Base-by-base conservation (phyloP, 1,140 invertebrate species). In the Hermetia illucens region DNA sequence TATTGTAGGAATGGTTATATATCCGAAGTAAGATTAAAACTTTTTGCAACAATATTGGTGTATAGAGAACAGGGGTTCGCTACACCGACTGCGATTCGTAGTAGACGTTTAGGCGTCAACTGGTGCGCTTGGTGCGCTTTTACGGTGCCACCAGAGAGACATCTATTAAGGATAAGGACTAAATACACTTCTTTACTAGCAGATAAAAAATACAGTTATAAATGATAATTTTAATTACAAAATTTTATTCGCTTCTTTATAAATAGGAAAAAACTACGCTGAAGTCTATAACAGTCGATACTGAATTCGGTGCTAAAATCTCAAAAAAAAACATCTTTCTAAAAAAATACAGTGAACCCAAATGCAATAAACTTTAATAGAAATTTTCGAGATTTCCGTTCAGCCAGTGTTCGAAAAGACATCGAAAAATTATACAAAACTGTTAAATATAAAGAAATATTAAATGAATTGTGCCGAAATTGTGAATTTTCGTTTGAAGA, bases 101-200 rank as follows among this genome's bases (percentile, higher is more conserved):
- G 58, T 61, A 61, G 58, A 61, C 58, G 57, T 61, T 61, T 61
- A 61, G 58, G 58, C 58, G 58, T 61, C 58, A 61, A 61, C 58
- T 60, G 58, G 58, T 58, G 53, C 57, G 58, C 58, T 61, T 58
- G 58, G 57, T 60, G 52, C 56, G 53, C 57, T 60, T 58, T 49
- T 48, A 45, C 49, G 48, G 46, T 41, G 49, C 47, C 19, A 13
- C 12, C 18, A 31, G 30, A 15, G 29, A 25, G 16, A 33, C 16
- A 10, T 33, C 16, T 33, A 16, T 33, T 9, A 8, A 16, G 31
- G 16, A 33, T 33, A 33, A 33, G 16, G 24, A 27, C n/a, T n/a
- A n/a, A n/a, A n/a, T n/a, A n/a, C n/a, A n/a, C n/a, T n/a, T n/a
- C n/a, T n/a, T n/a, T n/a, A n/a, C n/a, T n/a, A n/a, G n/a, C n/a